Conservation (phyloP, 2,888 invertebrate genomes). For the Tachina fera region DNA sequence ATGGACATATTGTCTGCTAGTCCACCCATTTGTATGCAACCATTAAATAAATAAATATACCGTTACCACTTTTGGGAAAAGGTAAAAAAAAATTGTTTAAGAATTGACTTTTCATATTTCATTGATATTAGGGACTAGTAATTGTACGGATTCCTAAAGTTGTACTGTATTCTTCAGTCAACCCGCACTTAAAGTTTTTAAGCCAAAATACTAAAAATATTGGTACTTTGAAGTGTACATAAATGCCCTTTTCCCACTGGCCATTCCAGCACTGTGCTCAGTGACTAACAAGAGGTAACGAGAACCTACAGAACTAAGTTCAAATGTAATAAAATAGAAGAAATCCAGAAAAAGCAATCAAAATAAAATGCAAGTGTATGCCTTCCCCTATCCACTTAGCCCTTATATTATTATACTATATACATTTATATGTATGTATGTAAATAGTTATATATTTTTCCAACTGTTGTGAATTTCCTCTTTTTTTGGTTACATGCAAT, state of each 20-base stretch:
- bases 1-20: too few species aligned
- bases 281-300: constrained; percentile 78
- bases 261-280: constrained; percentile 66
- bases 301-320: constrained; percentile 80
- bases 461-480: constrained; percentile 17
- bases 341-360: constrained; percentile 45
- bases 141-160: too few species aligned
- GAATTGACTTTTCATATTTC: too few species aligned
- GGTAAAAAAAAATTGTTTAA: too few species aligned
- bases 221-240: constrained; percentile 5
- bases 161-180: too few species aligned
- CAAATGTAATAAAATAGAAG: constrained; percentile 75
- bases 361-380: constrained; percentile 60
- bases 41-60: too few species aligned
- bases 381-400: constrained; percentile 27
- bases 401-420: constrained; percentile 3
- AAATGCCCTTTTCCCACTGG: too few species aligned
- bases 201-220: neutral
- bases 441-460: neutral
- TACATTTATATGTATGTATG: too few species aligned
- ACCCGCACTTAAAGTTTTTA: too few species aligned
- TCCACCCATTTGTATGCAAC: too few species aligned
- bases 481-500: constrained; percentile 23
- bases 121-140: too few species aligned
- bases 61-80: too few species aligned